Evolutionary conservation across 2,888 invertebrate species (phyloP).

Genomic region (Apodemia duryi): DNA sequence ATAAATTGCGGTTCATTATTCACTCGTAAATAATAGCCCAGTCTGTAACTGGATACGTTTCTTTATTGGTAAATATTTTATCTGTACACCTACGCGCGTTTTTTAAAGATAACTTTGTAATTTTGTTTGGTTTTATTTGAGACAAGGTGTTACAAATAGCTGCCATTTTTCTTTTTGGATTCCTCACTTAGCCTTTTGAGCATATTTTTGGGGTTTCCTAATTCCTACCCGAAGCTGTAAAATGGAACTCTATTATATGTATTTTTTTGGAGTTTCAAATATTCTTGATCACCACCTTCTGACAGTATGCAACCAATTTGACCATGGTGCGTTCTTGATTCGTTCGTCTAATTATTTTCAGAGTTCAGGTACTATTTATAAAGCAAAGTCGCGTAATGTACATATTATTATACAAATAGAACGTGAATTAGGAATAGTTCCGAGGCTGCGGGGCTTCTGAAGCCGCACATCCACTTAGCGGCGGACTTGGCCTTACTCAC

Average conservation of each 20-base stretch:
- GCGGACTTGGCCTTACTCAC: slow-evolving; percentile 25
- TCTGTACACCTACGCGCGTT: background rate
- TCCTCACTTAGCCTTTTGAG: too few species aligned
- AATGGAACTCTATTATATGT: too few species aligned
- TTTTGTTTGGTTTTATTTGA: background rate
- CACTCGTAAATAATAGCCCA: slow-evolving; percentile 13
- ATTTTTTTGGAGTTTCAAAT: too few species aligned
- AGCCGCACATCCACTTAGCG: slow-evolving; percentile 31
- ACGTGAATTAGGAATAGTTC: slow-evolving; percentile 23
- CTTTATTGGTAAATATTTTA: slow-evolving; percentile 11
- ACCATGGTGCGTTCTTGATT: too few species aligned
- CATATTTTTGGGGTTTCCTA: too few species aligned
- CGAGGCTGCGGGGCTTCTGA: slow-evolving; percentile 30
- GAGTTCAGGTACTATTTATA: background rate
- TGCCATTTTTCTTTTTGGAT: too few species aligned
- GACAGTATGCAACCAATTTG: too few species aligned
- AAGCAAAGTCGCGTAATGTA: background rate
- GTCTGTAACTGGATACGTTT: slow-evolving; percentile 5
- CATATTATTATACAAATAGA: slow-evolving; percentile 16
- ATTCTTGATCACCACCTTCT: too few species aligned
- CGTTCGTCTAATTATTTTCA: too few species aligned
- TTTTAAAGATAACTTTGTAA: background rate
- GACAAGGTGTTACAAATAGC: background rate
- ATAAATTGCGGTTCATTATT: slow-evolving; percentile 14
- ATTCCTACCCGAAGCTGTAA: too few species aligned